Evolutionary conservation across 2,113 vertebrate species (phyloP).

Genomic region (Catharus minimus): DNA sequence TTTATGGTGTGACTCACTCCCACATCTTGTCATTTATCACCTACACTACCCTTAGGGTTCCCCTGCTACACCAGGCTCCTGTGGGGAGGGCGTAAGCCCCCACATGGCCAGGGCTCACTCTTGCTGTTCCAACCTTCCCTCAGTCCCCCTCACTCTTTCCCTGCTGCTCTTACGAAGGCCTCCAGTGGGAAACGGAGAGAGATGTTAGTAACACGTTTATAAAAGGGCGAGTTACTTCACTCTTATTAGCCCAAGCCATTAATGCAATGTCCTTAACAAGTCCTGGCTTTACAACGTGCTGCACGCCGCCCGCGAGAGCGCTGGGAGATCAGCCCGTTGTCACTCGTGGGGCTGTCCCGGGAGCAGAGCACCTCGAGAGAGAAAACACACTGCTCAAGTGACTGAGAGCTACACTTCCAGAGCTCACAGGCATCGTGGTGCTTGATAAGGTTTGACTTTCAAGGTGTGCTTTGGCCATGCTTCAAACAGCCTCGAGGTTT

Average conservation of each 20-base stretch:
- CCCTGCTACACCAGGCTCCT: background rate
- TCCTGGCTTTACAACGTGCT: conserved; percentile 47
- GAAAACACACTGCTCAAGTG: conserved; percentile 55
- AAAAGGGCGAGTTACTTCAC: conserved; percentile 39
- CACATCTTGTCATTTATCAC: background rate
- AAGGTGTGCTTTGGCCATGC: conserved; percentile 70
- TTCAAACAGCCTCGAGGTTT: conserved; percentile 51
- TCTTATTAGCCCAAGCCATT: conserved; percentile 53
- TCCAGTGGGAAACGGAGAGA: background rate
- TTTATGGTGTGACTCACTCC: background rate
- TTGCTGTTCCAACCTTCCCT: background rate
- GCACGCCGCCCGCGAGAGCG: background rate
- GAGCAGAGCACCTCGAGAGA: conserved; percentile 46
- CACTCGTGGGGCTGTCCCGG: conserved; percentile 5
- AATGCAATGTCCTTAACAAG: conserved; percentile 58
- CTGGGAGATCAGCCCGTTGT: background rate
- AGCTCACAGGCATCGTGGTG: conserved; percentile 49
- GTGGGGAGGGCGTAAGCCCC: background rate
- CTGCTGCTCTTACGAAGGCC: background rate
- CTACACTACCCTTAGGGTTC: background rate
- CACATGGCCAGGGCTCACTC: background rate
- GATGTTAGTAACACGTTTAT: conserved; percentile 16
- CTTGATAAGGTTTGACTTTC: conserved; percentile 75
- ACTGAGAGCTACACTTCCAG: conserved; percentile 71
- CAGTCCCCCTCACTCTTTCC: background rate